phyloP scores from a whole-genome alignment of 2,113 vertebrate species.

The Gavia stellata region DNA sequence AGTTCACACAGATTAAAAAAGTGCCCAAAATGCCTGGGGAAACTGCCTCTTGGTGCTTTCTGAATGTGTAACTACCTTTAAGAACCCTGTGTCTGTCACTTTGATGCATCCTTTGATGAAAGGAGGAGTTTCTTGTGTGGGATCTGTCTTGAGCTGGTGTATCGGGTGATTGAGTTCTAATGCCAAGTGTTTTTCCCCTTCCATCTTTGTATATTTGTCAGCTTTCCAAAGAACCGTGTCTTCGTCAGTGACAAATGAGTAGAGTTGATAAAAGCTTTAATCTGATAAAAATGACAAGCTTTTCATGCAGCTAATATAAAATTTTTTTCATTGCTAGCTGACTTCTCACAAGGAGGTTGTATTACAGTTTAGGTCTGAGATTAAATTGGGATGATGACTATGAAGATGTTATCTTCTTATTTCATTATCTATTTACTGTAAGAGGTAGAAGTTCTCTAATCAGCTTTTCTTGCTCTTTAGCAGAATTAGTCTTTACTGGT shows the following conservation, averaged over 20 bases:
- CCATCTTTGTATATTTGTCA: neutral
- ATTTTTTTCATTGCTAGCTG: neutral
- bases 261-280: constrained; percentile 9
- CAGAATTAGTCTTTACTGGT: constrained; percentile 46
- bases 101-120: neutral
- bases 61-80: neutral
- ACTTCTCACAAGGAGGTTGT: neutral
- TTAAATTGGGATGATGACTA: constrained; percentile 54
- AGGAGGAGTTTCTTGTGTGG: neutral
- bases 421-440: constrained; percentile 57
- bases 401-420: constrained; percentile 37
- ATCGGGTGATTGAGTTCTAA: neutral
- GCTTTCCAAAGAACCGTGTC: neutral
- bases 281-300: neutral
- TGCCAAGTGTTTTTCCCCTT: neutral
- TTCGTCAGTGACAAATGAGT: neutral
- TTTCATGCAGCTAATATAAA: neutral
- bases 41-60: neutral
- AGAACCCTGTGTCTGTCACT: neutral
- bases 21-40: neutral
- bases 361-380: constrained; percentile 8
- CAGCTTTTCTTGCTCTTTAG: constrained; percentile 45
- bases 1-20: neutral
- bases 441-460: constrained; percentile 42
- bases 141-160: neutral